Percentiles rank a stretch among this genome's conserved stretches.
Evolutionary conservation across 1,140 invertebrate genomes (phyloP).

Genomic region (Batillaria attramentaria): DNA sequence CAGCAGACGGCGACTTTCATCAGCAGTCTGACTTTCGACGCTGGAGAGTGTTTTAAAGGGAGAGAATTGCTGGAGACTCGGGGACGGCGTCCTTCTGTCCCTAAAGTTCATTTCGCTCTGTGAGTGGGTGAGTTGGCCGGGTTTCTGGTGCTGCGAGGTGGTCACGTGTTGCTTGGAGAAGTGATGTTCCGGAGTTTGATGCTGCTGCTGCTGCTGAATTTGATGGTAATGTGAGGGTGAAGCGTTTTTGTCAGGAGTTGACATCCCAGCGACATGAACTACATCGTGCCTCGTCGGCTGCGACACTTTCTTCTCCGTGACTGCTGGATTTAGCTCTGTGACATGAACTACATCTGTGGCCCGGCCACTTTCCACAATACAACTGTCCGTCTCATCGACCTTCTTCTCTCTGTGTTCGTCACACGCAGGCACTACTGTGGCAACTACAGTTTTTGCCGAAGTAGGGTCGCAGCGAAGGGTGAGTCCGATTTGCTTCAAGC

Average conservation of each 20-base stretch:
- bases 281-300: neutral
- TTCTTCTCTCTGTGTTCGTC: neutral
- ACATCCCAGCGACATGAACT: too few relatives aligned
- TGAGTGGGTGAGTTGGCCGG: neutral
- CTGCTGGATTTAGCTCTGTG: neutral
- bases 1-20: neutral
- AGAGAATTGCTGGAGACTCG: neutral
- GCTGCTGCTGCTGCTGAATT: neutral
- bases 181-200: neutral
- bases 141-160: neutral
- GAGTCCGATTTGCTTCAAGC: constrained; percentile 23
- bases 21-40: neutral
- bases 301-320: neutral
- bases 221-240: neutral
- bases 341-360: neutral
- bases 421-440: neutral
- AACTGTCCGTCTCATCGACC: neutral
- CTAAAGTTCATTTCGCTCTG: too few relatives aligned
- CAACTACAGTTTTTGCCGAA: neutral
- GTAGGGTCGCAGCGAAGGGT: neutral
- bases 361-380: neutral
- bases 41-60: neutral
- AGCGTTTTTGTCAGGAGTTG: neutral
- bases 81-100: neutral
- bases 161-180: neutral